phyloP scores from a whole-genome alignment of 2,797 vertebrate genomes.

The Philypnodon macrostomus region DNA sequence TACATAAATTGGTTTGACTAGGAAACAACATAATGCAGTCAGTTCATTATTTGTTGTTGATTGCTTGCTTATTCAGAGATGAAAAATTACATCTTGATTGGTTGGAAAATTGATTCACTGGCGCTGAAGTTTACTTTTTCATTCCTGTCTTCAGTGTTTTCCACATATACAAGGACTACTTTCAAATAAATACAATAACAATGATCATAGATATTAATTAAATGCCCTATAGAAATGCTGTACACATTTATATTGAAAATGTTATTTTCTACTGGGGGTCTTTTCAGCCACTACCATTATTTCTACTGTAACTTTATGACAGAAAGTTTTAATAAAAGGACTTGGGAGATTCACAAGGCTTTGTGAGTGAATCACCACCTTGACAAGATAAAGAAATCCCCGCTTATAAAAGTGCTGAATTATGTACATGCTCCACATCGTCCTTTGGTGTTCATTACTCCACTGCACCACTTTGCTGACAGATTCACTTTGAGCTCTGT shows the following conservation, averaged over 20 bases:
- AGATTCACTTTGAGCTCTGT: conserved; percentile 23
- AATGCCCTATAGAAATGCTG: neutral
- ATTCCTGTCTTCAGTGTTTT: neutral
- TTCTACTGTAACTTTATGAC: conserved; percentile 23
- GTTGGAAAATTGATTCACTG: conserved; percentile 38
- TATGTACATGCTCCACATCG: conserved; percentile 32
- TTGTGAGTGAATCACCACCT: conserved; percentile 23
- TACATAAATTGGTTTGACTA: conserved; percentile 41
- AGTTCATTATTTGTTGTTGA: conserved; percentile 48
- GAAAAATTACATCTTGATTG: conserved; percentile 47
- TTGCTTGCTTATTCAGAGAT: conserved; percentile 39
- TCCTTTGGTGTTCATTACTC: conserved; percentile 29
- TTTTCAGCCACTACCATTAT: conserved; percentile 14
- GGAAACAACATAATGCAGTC: conserved; percentile 32
- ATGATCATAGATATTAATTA: neutral
- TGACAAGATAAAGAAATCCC: conserved; percentile 45
- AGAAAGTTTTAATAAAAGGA: conserved; percentile 43
- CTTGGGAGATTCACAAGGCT: conserved; percentile 27
- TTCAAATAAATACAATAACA: conserved; percentile 8
- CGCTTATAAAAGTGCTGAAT: conserved; percentile 34
- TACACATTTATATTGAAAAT: neutral
- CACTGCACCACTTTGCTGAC: conserved; percentile 18
- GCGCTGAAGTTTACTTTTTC: conserved; percentile 9
- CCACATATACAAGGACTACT: too few relatives aligned
- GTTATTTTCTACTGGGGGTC: conserved; percentile 11